Evolutionary conservation across 2,888 invertebrate genomes (phyloP), one percentile per base, ranked within the genome.

Genomic region (Tipula lateralis): DNA sequence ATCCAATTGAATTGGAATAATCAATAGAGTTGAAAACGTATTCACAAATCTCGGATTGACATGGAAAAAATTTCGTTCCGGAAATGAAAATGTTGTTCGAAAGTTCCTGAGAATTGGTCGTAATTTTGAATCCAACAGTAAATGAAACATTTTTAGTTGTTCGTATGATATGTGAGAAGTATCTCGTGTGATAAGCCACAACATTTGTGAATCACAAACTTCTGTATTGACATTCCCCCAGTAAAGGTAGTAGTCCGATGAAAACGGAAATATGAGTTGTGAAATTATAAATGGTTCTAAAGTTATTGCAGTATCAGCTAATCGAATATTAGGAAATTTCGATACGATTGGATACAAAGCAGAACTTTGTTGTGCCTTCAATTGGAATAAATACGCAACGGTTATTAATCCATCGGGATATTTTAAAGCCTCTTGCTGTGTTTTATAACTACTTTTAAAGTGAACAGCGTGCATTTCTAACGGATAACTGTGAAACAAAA

Each of bases 401-500:
- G 93, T 91, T 0, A 91, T 89, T 4, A 93, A 91, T 2, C 93
- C 93, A 86, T 94, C 94, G 1, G 90, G 88, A 87, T 93, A 91
- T 34, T 90, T 91, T 13, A 93, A 87, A 0, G 94, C 94, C 50
- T 91, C 91, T 85, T 93, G 91, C 87, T 93, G 93, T 0, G 92
- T 93, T 86, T 92, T 86, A 87, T 94, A 94, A 85, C 91, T 91
- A 12, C 92, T 91, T 87, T 92, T 93, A 87, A 93, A 94, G 87
- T 91, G 90, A 0, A 92, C 91, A 0, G 89, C 91, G 88, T 94
- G 94, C 91, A 94, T 91, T 91, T 94, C 94, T 83, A 92, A 91
- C 0, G 94, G 93, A 87, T 92, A 90, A 32, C 89, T 90, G 85
- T 88, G 87, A 44, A 39, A 34, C 19, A 36, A 83, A 6, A 83